These are phyloP conservation scores for Bimastos eiseni DNA, from an alignment of 2,888 invertebrate genomes.

Conservation along the genomic window DNA sequence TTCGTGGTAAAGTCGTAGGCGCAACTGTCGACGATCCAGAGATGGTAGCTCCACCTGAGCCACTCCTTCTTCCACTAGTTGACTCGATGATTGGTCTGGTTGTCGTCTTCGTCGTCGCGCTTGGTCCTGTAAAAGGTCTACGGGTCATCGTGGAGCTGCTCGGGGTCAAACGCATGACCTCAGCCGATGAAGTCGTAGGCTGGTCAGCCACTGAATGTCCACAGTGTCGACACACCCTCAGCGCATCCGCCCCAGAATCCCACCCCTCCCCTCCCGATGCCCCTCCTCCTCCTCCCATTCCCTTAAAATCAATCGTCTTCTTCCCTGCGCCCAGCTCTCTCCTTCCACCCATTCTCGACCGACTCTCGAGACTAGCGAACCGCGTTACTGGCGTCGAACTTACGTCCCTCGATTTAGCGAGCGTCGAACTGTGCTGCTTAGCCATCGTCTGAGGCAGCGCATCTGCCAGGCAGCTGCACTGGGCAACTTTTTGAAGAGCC, in stretches of 20 bases:
- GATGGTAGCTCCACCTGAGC: not conserved
- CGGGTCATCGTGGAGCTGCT: not conserved
- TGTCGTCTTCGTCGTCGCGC: not conserved
- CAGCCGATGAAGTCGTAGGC: not conserved
- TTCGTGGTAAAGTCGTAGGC: not conserved
- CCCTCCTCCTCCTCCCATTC: slow-evolving; percentile 7
- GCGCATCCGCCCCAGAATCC: not conserved
- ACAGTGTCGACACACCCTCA: slow-evolving; percentile 27
- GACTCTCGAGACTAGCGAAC: slow-evolving; percentile 2
- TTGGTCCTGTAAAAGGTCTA: not conserved
- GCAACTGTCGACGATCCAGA: not conserved
- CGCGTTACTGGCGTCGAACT: not conserved
- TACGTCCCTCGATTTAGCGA: not conserved
- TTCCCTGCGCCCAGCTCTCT: not conserved
- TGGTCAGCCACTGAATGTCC: slow-evolving; percentile 24
- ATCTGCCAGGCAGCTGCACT: slow-evolving; percentile 13
- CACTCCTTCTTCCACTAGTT: not conserved
- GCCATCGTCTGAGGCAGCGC: not conserved
- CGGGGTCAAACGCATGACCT: not conserved
- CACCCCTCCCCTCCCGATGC: not conserved
- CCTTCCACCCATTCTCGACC: not conserved
- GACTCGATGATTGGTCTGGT: not conserved
- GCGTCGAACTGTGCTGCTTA: slow-evolving; percentile 10
- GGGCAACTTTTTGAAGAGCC: not conserved
- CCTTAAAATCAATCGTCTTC: not conserved